Evolutionary conservation across 2,888 invertebrate species (phyloP).

Genomic region (Luperina nickerlii): DNA sequence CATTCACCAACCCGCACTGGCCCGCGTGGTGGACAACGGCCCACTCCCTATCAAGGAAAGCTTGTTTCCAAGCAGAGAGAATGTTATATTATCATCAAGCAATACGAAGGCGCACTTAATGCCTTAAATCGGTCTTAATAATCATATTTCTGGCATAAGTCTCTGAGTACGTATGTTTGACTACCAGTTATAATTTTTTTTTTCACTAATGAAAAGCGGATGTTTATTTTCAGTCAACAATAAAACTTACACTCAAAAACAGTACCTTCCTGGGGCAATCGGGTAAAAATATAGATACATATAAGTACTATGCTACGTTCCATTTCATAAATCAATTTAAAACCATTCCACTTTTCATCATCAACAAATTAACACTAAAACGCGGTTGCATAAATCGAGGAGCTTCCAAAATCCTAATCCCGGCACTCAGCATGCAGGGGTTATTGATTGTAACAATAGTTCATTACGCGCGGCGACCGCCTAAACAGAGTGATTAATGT

Average conservation of each 20-base stretch:
- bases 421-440: slow-evolving; percentile 54
- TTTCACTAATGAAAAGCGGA: not conserved
- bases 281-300: not conserved
- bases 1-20: not conserved
- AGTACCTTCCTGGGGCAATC: not conserved
- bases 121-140: too few relatives aligned
- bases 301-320: not conserved
- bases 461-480: slow-evolving; percentile 71
- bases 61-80: too few relatives aligned
- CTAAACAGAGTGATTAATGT: slow-evolving; percentile 77
- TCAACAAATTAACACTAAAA: slow-evolving; percentile 42
- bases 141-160: too few relatives aligned
- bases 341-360: slow-evolving; percentile 11
- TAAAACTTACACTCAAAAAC: not conserved
- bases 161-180: too few relatives aligned
- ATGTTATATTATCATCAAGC: too few relatives aligned
- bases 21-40: not conserved
- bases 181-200: not conserved
- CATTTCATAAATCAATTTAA: slow-evolving; percentile 12
- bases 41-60: not conserved
- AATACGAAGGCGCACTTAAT: too few relatives aligned
- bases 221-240: not conserved
- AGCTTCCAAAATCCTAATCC: slow-evolving; percentile 42
- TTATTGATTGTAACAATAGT: slow-evolving; percentile 76
- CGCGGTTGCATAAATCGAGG: slow-evolving; percentile 29